Conservation (phyloP, 2,888 invertebrate genomes). For the Leptopilina syphax region DNA sequence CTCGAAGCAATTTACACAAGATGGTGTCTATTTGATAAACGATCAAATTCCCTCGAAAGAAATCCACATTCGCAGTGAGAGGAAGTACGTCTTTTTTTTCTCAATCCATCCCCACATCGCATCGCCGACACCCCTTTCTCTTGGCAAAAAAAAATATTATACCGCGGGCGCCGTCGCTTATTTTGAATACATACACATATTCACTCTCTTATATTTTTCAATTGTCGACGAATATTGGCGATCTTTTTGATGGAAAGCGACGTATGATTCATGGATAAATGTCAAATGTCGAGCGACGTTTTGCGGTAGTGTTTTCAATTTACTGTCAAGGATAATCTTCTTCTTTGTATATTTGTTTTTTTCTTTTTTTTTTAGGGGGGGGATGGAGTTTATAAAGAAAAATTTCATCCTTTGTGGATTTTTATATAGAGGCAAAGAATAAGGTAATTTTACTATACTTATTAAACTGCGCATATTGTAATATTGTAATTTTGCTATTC, state of each 20-base stretch:
- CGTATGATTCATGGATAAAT: conserved; percentile 71
- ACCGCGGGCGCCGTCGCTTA: conserved; percentile 57
- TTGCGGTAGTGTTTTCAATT: conserved; percentile 26
- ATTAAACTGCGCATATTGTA: no score
- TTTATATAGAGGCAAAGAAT: no score
- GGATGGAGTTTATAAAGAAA: no score
- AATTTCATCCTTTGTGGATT: no score
- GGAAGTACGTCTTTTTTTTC: conserved; percentile 58
- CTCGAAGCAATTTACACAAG: conserved; percentile 68
- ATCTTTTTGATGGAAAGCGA: conserved; percentile 70
- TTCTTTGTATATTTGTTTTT: no score
- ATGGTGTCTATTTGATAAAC: conserved; percentile 75
- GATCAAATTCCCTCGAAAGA: conserved; percentile 73
- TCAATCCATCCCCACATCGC: conserved; percentile 27
- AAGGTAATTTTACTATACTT: no score
- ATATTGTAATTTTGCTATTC: no score
- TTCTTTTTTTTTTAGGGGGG: no score
- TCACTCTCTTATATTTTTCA: conserved; percentile 47
- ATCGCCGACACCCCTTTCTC: conserved; percentile 10
- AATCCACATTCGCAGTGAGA: conserved; percentile 63
- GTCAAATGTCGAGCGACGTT: conserved; percentile 68
- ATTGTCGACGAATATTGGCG: conserved; percentile 69
- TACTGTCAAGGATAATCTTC: no score
- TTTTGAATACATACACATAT: conserved; percentile 68
- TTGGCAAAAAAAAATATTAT: conserved; percentile 40